Evolutionary conservation across 2,113 vertebrate species (phyloP), one percentile per base, ranked within the genome.

Genomic region (Nothoprocta perdicaria): DNA sequence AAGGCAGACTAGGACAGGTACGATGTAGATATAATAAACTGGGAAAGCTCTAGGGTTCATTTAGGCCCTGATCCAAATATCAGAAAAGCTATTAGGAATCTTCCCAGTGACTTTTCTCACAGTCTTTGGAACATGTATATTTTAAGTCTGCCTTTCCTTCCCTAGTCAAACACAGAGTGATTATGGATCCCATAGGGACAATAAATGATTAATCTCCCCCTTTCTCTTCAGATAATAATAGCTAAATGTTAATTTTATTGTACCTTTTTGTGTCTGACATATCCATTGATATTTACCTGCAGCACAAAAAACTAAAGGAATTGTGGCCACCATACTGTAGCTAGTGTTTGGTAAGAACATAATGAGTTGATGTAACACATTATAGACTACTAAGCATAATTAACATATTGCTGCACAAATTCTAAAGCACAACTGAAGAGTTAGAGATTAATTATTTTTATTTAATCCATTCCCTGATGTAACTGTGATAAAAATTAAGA

Each of bases 401-500:
- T 94, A 82, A 84, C 66, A 67, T 73, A 62, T 50, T 90, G 19
- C 80, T 45, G 24, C 27, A 93, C 53, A 76, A 80, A 84, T 88
- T 94, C 92, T 67, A 17, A 93, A 90, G 8, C 40, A 79, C 21
- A 31, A 24, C 84, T 82, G 73, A 14, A 40, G 24, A 13, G 16
- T 50, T n/a, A 41, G 35, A 84, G 66, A 69, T 73, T 19, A n/a
- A 88, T 75, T 83, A 57, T 74, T 66, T 80, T 75, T 31, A 75
- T 21, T 85, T 71, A 82, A 68, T 73, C 72, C 41, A 73, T 80
- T 88, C 21, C 12, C 81, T 63, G 33, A 7, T 89, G 48, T 45
- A 82, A 79, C n/a, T 58, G 66, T 93, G 92, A 86, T 95, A 90
- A 90, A 88, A 90, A 90, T 86, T 84, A 93, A 91, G 92, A 95